Percentiles rank a stretch among this genome's conserved stretches.
Conservation (phyloP, 2,888 invertebrate species). For the Hemithea aestivaria region DNA sequence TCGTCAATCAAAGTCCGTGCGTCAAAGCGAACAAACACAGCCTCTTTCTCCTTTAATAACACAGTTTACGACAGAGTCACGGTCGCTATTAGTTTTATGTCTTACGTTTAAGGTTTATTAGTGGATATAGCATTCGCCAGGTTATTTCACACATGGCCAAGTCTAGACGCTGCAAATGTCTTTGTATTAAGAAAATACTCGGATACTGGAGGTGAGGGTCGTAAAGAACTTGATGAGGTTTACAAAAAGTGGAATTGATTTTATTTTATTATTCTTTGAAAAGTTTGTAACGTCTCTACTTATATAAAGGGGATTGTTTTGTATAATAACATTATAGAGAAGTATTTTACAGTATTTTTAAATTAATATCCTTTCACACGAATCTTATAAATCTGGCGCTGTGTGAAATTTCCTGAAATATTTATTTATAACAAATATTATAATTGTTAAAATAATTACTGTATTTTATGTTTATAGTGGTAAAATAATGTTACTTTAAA, state of each 20-base stretch:
- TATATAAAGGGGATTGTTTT: no score
- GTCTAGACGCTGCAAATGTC: slow-evolving; percentile 68
- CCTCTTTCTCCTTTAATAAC: slow-evolving; percentile 45
- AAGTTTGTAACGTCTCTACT: background rate
- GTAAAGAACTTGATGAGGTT: slow-evolving; percentile 28
- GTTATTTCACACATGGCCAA: slow-evolving; percentile 69
- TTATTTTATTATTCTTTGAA: slow-evolving; percentile 11
- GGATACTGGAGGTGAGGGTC: slow-evolving; percentile 27
- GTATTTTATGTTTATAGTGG: no score
- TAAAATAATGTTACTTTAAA: no score
- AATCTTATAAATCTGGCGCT: no score
- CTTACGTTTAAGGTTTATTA: slow-evolving; percentile 72
- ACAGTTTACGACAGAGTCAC: slow-evolving; percentile 67
- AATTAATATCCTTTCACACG: no score
- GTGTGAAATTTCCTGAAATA: no score
- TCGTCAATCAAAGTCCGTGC: slow-evolving; percentile 11
- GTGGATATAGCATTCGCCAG: slow-evolving; percentile 63
- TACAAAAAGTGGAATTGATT: slow-evolving; percentile 27
- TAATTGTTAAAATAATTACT: no score
- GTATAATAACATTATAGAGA: no score
- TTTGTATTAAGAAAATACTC: slow-evolving; percentile 53
- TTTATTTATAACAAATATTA: no score
- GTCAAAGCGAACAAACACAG: slow-evolving; percentile 29
- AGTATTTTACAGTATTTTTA: no score
- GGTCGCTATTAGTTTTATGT: slow-evolving; percentile 70